phyloP scores from a whole-genome alignment of 1,140 invertebrate genomes.

The Ericerus pela region DNA sequence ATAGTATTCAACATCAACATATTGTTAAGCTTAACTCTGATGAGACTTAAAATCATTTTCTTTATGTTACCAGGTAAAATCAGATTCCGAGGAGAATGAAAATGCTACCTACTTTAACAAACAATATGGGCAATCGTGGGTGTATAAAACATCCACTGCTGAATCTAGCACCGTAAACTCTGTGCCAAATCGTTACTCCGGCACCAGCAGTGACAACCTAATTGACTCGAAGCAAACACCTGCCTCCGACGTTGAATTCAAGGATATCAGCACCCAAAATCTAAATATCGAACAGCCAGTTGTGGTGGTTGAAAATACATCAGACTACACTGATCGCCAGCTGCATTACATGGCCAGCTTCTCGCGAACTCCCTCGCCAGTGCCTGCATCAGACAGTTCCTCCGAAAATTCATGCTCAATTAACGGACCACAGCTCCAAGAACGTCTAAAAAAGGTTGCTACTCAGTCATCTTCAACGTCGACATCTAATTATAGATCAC shows the following conservation, averaged over 20 bases:
- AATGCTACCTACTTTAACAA: constrained; percentile 25
- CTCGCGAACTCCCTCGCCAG: constrained; percentile 32
- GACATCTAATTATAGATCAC: constrained; percentile 29
- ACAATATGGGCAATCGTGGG: constrained; percentile 35
- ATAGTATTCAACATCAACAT: too few species aligned
- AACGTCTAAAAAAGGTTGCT: constrained; percentile 33
- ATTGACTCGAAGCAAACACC: constrained; percentile 1
- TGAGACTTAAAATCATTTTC: too few species aligned
- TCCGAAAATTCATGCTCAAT: constrained; percentile 26
- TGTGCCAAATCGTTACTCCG: constrained; percentile 13
- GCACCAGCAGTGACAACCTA: neutral
- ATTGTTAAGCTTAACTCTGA: too few species aligned
- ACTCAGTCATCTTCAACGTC: too few species aligned
- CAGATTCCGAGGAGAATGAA: constrained; percentile 16
- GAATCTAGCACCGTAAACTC: constrained; percentile 15
- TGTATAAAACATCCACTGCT: constrained; percentile 29
- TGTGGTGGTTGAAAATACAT: neutral
- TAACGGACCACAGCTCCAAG: constrained; percentile 30
- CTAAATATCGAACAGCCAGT: neutral
- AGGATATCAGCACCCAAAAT: neutral
- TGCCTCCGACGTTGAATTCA: neutral
- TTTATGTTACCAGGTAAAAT: constrained; percentile 17
- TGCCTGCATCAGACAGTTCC: constrained; percentile 30
- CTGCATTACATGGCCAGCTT: constrained; percentile 35
- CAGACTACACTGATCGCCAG: constrained; percentile 25